Base-by-base conservation (phyloP, 2,888 invertebrate genomes). In the Disparrhopalites patrizii region DNA sequence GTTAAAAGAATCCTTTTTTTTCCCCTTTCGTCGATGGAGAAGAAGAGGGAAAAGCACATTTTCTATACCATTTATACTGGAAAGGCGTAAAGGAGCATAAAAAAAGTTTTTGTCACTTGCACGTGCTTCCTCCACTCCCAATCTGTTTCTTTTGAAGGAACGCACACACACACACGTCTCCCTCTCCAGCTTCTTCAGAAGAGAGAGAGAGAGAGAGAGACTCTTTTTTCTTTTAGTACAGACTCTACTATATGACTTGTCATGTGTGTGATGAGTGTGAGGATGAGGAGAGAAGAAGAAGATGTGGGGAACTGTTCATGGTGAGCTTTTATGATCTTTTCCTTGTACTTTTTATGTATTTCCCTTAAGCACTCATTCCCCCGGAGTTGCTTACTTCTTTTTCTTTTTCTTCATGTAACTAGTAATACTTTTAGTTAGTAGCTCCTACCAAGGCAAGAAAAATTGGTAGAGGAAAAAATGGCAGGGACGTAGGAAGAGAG, bases 21-120 rank as follows among this genome's bases (percentile, higher is more conserved):
- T n/a, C n/a, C n/a, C n/a, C n/a, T n/a, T n/a, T n/a, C n/a, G n/a
- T n/a, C n/a, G n/a, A n/a, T n/a, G n/a, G n/a, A n/a, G n/a, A n/a
- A n/a, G n/a, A n/a, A n/a, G n/a, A 47, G 47, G 47, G 25, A 47
- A 25, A 20, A 47, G 47, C 47, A 47, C 47, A 47, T 47, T 47
- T 47, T 20, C 47, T n/a, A n/a, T n/a, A 47, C 47, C 47, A 47
- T 47, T 47, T n/a, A n/a, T n/a, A n/a, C n/a, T n/a, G 25, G 47
- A 47, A 47, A 20, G 25, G 47, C 25, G 47, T 47, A 40, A 40
- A 25, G 28, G 28, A 5, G 10, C 8, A 27, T n/a, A 40, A 56
- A 28, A 50, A 33, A 50, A 61, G 50, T 61, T 61, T 58, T 61
- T 61, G 60, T 61, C 60, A 61, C 60, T 61, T 61, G 61, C 51